Evolutionary conservation across 2,113 vertebrate species (phyloP).

Genomic region (Silurus glanis): DNA sequence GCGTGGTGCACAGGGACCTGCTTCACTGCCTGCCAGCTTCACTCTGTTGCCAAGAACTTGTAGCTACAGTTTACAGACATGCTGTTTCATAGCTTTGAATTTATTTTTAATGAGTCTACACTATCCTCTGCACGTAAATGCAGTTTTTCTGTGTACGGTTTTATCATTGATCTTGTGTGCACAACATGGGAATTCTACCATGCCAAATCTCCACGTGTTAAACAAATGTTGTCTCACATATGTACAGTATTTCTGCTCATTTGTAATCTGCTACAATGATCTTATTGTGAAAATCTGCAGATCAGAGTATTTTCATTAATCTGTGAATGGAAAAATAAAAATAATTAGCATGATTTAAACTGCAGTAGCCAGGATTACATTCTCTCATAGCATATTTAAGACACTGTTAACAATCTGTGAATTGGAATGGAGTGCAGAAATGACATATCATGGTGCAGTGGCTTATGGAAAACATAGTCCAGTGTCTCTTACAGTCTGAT

Average conservation of each 20-base stretch:
- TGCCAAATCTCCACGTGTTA: neutral
- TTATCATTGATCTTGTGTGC: neutral
- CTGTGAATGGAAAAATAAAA: neutral
- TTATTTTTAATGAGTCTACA: constrained; percentile 19
- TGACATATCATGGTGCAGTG: no score
- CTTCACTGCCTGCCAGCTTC: constrained; percentile 24
- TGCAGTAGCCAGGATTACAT: neutral
- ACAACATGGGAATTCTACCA: no score
- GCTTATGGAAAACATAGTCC: no score
- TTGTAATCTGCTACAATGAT: neutral
- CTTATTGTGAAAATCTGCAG: neutral
- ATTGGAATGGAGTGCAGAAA: no score
- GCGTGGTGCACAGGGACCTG: constrained; percentile 1
- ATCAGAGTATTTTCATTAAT: neutral
- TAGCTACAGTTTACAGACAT: constrained; percentile 17
- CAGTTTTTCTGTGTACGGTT: neutral
- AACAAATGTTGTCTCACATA: neutral
- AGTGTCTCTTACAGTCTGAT: no score
- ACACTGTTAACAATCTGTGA: no score
- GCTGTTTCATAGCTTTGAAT: neutral
- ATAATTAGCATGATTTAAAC: neutral
- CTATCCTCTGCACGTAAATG: neutral
- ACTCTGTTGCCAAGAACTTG: constrained; percentile 4
- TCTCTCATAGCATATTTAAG: neutral
- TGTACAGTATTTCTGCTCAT: neutral